Evolutionary conservation across 2,888 invertebrate genomes (phyloP).

Genomic region (Panopea generosa): DNA sequence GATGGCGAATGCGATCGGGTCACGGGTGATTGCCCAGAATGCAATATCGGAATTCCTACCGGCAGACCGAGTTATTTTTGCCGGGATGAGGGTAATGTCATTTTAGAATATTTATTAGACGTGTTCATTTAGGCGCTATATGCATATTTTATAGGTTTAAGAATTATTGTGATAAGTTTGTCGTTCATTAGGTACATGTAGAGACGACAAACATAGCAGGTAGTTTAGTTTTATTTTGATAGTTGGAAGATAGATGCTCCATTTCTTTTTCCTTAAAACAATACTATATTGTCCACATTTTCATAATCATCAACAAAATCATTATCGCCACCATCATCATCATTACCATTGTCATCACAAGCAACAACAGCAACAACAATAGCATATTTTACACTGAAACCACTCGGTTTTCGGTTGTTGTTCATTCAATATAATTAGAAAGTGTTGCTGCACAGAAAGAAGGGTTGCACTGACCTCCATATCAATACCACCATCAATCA

Average conservation of each 20-base stretch:
- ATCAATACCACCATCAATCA: too few species aligned
- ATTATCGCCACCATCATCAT: not conserved
- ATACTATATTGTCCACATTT: too few species aligned
- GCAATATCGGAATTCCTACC: constrained; percentile 16
- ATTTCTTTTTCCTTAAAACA: not conserved
- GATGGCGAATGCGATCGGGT: constrained; percentile 44
- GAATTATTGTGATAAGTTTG: too few species aligned
- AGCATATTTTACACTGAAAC: too few species aligned
- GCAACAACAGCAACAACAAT: not conserved
- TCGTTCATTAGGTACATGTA: too few species aligned
- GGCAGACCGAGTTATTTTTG: constrained; percentile 40
- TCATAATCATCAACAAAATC: not conserved
- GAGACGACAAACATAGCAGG: too few species aligned
- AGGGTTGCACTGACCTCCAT: too few species aligned
- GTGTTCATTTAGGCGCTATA: not conserved
- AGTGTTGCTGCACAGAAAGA: too few species aligned
- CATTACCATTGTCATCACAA: not conserved
- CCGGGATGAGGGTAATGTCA: constrained; percentile 41
- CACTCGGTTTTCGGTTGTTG: too few species aligned
- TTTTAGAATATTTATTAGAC: too few species aligned
- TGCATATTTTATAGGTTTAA: not conserved
- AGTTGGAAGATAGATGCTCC: not conserved
- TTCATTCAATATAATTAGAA: too few species aligned
- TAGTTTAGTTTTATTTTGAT: too few species aligned
- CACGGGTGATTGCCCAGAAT: constrained; percentile 50